A percentile compares a stretch with the other conserved stretches of the same genome.
phyloP scores from a whole-genome alignment of 2,797 vertebrate species.

The Muscicapa striata region DNA sequence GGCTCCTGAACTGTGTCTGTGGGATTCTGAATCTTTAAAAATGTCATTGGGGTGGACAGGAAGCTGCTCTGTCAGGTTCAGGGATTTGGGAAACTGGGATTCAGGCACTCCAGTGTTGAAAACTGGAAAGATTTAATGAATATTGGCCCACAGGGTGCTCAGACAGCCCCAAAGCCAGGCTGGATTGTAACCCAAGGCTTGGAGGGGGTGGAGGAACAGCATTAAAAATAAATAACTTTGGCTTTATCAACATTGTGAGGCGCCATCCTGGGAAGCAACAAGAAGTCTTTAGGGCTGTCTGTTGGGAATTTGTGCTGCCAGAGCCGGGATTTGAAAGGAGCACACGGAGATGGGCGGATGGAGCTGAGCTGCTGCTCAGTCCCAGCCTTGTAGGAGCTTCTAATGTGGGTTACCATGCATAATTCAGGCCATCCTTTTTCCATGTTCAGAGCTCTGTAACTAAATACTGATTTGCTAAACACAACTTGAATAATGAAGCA shows the following conservation, averaged over 20 bases:
- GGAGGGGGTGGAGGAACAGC: background rate
- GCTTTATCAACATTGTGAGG: background rate
- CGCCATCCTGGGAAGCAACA: background rate
- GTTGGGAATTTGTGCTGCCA: background rate
- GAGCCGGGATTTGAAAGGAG: background rate
- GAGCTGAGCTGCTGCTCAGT: background rate
- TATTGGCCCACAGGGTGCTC: background rate
- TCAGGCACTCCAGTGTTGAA: background rate
- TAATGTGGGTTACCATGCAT: background rate
- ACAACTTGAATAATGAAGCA: background rate
- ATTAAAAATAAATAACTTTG: background rate
- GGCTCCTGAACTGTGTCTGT: background rate
- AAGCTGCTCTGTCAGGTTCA: background rate
- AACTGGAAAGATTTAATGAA: background rate
- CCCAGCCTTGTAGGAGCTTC: background rate
- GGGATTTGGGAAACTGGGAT: background rate
- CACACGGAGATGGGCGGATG: fast-evolving
- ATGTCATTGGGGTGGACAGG: fast-evolving
- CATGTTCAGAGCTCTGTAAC: slow-evolving; percentile 16
- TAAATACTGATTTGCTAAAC: slow-evolving; percentile 26
- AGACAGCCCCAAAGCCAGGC: fast-evolving
- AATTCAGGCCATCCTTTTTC: background rate
- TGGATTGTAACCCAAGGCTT: background rate
- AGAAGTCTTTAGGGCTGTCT: background rate
- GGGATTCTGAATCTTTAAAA: background rate